These are phyloP conservation scores for Peromyscus aztecus DNA, from an alignment of 2,797 vertebrate genomes.

Conservation along the genomic window DNA sequence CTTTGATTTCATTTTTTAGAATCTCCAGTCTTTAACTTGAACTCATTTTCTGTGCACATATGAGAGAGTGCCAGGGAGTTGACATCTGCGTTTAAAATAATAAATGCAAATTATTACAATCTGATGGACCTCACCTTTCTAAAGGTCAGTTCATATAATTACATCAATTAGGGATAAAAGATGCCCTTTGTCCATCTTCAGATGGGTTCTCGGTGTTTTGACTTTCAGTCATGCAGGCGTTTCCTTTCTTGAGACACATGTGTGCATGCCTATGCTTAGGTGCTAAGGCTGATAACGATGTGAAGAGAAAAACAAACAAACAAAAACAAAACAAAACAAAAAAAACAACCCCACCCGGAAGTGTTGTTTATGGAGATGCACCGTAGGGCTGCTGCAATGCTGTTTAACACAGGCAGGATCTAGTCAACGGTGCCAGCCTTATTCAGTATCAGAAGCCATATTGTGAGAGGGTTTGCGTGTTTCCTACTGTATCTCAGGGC, in stretches of 20 bases:
- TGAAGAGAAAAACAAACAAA: neutral
- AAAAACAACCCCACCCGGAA: no score
- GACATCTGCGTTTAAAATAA: slow-evolving; percentile 65
- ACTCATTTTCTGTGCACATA: neutral
- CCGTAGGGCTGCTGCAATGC: neutral
- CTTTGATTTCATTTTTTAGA: neutral
- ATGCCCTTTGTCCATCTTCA: neutral
- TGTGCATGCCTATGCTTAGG: neutral
- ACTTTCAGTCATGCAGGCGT: neutral
- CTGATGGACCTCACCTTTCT: neutral
- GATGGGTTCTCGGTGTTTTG: neutral
- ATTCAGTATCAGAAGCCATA: slow-evolving; percentile 10
- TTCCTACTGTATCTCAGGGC: slow-evolving; percentile 4
- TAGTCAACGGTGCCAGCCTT: neutral
- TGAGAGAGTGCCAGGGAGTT: slow-evolving; percentile 39
- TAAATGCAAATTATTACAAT: slow-evolving; percentile 35
- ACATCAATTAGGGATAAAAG: slow-evolving; percentile 15
- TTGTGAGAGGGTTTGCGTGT: rapidly evolving
- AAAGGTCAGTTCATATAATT: slow-evolving; percentile 31
- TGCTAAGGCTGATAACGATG: slow-evolving; percentile 16
- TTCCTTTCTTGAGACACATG: slow-evolving; percentile 12
- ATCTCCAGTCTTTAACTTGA: neutral
- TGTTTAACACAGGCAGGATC: slow-evolving; percentile 61
- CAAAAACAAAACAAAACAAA: no score
- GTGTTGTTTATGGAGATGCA: neutral